Percentiles rank a stretch among this genome's conserved stretches.
phyloP scores from a whole-genome alignment of 2,113 vertebrate species.

The Ctenomys sociabilis region DNA sequence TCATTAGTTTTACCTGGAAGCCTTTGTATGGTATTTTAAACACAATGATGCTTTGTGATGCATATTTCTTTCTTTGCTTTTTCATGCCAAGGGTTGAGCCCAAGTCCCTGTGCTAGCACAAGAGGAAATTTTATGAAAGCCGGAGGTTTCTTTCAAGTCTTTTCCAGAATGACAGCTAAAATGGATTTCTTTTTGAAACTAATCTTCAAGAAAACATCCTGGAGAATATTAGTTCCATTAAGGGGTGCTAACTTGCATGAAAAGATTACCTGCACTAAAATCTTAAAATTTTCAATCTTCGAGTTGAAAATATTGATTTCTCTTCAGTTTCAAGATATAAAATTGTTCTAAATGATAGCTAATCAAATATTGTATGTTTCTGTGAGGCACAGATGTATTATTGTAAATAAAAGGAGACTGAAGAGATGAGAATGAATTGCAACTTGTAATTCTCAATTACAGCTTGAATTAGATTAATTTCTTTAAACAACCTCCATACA shows the following conservation, averaged over 20 bases:
- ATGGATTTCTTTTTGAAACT: not conserved
- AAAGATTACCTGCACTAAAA: not conserved
- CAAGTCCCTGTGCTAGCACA: no score
- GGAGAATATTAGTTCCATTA: not conserved
- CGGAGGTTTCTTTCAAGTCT: not conserved
- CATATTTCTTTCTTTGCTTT: no score
- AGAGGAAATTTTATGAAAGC: not conserved
- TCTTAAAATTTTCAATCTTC: not conserved
- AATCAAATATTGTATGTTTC: not conserved
- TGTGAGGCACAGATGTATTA: not conserved
- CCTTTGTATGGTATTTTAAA: no score
- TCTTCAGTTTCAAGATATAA: not conserved
- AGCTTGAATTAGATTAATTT: not conserved
- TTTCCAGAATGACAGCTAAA: not conserved
- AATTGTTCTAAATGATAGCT: not conserved
- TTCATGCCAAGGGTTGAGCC: not conserved
- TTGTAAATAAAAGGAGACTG: not conserved
- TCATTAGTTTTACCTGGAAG: no score
- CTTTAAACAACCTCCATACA: no score
- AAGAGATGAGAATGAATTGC: not conserved
- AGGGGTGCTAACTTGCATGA: not conserved
- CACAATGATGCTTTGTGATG: no score
- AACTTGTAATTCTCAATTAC: not conserved
- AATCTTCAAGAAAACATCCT: not conserved
- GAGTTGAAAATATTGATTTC: not conserved